Evolutionary conservation across 2,113 vertebrate genomes (phyloP).

Genomic region (Istiophorus platypterus): DNA sequence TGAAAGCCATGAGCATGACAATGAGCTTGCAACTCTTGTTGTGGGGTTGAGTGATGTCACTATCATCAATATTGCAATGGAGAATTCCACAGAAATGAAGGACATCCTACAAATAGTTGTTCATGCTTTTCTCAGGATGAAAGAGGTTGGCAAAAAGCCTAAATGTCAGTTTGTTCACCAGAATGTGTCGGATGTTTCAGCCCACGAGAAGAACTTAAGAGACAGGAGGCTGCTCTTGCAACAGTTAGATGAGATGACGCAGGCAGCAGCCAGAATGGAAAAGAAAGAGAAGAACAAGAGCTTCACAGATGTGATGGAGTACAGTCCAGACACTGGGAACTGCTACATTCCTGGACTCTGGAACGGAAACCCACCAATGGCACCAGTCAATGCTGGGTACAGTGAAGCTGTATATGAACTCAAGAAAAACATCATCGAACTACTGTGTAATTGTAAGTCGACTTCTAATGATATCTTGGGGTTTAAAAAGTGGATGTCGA

Average conservation of each 20-base stretch:
- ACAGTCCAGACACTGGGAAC: constrained; percentile 72
- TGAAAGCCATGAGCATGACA: constrained; percentile 81
- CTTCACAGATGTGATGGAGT: constrained; percentile 81
- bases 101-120: constrained; percentile 80
- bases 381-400: constrained; percentile 78
- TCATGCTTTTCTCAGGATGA: constrained; percentile 80
- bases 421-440: constrained; percentile 70
- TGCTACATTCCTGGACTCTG: constrained; percentile 81
- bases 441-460: constrained; percentile 30
- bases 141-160: constrained; percentile 81
- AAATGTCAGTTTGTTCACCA: constrained; percentile 87
- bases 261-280: constrained; percentile 81
- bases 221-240: constrained; percentile 80
- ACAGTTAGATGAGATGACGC: constrained; percentile 80
- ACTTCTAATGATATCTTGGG: constrained; percentile 47
- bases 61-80: constrained; percentile 84
- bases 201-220: constrained; percentile 78
- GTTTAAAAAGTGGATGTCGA: constrained; percentile 74
- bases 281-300: constrained; percentile 68
- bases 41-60: constrained; percentile 85
- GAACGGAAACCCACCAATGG: constrained; percentile 84
- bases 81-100: constrained; percentile 77
- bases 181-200: constrained; percentile 82
- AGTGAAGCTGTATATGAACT: constrained; percentile 76
- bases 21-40: constrained; percentile 85